Conservation (phyloP, 2,113 vertebrate species). For the Platichthys flesus region DNA sequence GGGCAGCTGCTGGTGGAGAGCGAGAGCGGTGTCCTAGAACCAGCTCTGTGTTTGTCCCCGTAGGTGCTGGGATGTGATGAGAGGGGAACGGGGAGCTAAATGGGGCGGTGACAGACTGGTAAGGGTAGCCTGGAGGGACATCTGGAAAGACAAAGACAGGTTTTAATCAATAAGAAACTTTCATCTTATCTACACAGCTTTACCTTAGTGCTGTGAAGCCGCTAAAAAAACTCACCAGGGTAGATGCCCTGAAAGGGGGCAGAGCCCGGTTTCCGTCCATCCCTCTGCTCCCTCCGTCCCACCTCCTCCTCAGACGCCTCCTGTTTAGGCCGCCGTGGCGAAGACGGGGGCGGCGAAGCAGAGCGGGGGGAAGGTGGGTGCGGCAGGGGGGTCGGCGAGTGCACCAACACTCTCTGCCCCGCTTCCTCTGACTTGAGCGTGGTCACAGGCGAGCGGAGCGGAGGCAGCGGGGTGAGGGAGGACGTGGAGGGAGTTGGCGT, state of each 20-base stretch:
- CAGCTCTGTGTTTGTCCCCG: constrained; percentile 82
- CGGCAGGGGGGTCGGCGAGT: constrained; percentile 83
- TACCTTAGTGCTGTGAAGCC: not conserved
- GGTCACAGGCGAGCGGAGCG: constrained; percentile 84
- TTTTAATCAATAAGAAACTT: not conserved
- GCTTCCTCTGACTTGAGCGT: constrained; percentile 90
- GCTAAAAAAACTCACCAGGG: constrained; percentile 82
- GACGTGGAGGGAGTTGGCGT: constrained; percentile 83
- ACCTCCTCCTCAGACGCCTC: constrained; percentile 82
- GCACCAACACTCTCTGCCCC: constrained; percentile 86
- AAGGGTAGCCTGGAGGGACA: constrained; percentile 89
- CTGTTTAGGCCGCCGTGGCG: constrained; percentile 87
- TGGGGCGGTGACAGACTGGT: constrained; percentile 88
- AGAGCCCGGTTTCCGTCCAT: constrained; percentile 83
- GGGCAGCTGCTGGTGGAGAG: constrained; percentile 81
- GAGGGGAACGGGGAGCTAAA: constrained; percentile 89
- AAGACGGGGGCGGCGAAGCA: constrained; percentile 84
- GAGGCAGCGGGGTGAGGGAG: constrained; percentile 85
- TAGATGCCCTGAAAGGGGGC: constrained; percentile 87
- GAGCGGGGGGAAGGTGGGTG: constrained; percentile 87
- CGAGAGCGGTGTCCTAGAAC: constrained; percentile 68
- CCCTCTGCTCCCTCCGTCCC: constrained; percentile 61
- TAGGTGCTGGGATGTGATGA: constrained; percentile 86
- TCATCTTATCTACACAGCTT: not conserved
- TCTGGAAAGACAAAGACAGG: constrained; percentile 77